Percentiles rank a stretch among this genome's conserved stretches.
Evolutionary conservation across 2,797 vertebrate species (phyloP).

Genomic region (Mus minutoides): DNA sequence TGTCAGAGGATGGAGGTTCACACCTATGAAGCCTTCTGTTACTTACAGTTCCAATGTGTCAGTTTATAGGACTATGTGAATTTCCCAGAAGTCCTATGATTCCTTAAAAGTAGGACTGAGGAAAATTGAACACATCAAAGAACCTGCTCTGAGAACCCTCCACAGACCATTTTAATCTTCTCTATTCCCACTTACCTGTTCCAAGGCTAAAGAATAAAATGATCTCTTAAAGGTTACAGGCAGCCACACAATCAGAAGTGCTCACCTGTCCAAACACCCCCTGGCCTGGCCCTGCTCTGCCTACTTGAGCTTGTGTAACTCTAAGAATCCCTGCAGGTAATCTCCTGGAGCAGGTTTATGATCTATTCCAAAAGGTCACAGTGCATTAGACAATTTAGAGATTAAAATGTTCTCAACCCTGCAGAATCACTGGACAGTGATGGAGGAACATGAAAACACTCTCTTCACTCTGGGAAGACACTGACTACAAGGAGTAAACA

Average conservation of each 20-base stretch:
- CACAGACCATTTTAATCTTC: slow-evolving; percentile 33
- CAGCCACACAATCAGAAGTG: neutral
- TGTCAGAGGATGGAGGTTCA: neutral
- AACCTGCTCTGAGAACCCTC: slow-evolving; percentile 13
- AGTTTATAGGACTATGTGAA: neutral
- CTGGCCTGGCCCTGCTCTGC: neutral
- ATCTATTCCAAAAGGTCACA: neutral
- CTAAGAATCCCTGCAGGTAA: neutral
- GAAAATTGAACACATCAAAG: neutral
- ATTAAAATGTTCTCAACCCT: neutral
- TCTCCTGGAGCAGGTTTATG: neutral
- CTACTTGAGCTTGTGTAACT: neutral
- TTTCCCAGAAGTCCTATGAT: neutral
- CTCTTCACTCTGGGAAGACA: neutral
- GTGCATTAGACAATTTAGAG: neutral
- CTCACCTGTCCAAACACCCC: neutral
- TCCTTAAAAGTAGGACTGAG: neutral
- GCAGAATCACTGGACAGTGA: neutral
- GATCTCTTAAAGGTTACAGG: slow-evolving; percentile 31
- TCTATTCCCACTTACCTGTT: slow-evolving; percentile 26
- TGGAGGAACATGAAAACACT: neutral
- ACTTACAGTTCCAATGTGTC: neutral
- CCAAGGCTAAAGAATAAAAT: slow-evolving; percentile 12
- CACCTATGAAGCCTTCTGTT: neutral
- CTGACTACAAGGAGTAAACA: neutral